Conservation (phyloP, 2,888 invertebrate species). For the Lasioglossum lativentre region DNA sequence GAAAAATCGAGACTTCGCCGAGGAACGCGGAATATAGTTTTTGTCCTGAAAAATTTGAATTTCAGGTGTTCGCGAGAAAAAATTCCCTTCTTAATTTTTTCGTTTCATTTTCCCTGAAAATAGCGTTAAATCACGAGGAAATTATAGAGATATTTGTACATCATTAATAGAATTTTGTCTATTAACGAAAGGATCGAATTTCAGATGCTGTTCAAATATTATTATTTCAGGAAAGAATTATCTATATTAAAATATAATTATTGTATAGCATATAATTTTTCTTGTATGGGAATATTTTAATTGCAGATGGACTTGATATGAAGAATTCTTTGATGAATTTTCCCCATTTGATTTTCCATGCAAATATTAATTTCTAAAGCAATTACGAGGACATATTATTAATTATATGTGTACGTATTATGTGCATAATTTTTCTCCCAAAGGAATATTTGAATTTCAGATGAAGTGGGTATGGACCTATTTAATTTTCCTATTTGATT, state of each 20-base stretch:
- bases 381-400: neutral
- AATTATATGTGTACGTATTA: neutral
- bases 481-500: constrained; percentile 1
- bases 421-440: neutral
- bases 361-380: neutral
- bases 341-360: too few species aligned
- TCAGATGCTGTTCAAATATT: too few species aligned
- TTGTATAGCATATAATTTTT: neutral
- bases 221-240: neutral
- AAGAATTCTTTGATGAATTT: neutral
- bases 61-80: neutral
- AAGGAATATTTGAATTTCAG: constrained; percentile 6
- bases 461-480: neutral
- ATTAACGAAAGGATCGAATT: too few species aligned
- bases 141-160: neutral
- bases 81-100: neutral
- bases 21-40: neutral
- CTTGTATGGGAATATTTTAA: neutral
- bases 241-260: neutral
- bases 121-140: neutral
- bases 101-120: too few species aligned
- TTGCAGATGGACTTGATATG: neutral
- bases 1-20: neutral
- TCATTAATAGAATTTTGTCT: neutral
- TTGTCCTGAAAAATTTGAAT: neutral